Conservation (phyloP, 2,888 invertebrate species). For the Minunthozetes semirufus region DNA sequence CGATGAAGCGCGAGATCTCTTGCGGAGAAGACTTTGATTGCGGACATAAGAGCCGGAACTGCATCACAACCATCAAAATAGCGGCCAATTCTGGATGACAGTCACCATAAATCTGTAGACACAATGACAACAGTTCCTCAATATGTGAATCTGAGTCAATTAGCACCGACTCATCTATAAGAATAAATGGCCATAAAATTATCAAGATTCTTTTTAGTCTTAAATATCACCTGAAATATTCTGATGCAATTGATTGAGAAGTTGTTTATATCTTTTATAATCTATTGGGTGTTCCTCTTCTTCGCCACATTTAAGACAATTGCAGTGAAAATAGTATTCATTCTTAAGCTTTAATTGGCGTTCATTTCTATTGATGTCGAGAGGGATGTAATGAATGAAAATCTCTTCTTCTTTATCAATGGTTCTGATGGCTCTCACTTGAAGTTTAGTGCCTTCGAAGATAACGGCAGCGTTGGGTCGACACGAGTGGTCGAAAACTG, state of each 20-base stretch:
- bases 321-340: neutral
- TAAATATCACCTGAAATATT: neutral
- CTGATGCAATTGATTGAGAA: neutral
- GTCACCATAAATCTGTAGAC: neutral
- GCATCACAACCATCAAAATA: neutral
- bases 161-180: neutral
- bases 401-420: neutral
- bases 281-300: neutral
- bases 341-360: neutral
- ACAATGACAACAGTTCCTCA: neutral
- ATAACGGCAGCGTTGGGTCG: neutral
- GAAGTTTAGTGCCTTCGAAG: neutral
- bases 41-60: neutral
- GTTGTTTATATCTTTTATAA: neutral
- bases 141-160: neutral
- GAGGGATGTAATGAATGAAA: neutral
- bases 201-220: neutral
- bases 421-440: neutral
- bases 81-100: slow-evolving; percentile 1
- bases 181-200: neutral
- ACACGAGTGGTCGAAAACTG: neutral
- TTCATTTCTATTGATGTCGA: neutral
- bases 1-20: neutral
- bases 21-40: neutral
- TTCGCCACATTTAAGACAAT: neutral